A percentile compares a stretch with the other conserved stretches of the same genome.
Evolutionary conservation across 2,113 vertebrate species (phyloP).

Genomic region (Nothocercus nigrocapillus): DNA sequence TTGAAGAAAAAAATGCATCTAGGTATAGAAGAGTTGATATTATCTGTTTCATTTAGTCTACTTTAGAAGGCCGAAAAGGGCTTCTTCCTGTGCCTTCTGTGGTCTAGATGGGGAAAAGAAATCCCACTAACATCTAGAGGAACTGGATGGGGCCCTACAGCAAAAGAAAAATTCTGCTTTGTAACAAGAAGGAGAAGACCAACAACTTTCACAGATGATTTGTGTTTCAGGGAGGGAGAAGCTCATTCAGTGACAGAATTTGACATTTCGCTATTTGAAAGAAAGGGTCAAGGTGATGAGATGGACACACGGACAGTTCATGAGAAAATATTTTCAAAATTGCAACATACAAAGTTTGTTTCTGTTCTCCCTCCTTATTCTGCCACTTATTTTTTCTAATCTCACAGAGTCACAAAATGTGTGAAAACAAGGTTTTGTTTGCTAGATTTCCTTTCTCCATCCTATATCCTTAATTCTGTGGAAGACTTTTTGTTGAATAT

Average conservation of each 20-base stretch:
- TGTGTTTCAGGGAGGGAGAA: background rate
- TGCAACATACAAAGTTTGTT: background rate
- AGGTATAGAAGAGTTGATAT: background rate
- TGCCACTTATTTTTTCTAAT: background rate
- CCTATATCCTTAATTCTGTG: background rate
- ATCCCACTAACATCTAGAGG: background rate
- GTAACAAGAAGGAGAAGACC: background rate
- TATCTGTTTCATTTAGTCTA: background rate
- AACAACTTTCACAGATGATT: background rate
- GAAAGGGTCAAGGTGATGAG: accelerated
- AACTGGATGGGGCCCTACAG: accelerated
- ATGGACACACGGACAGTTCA: background rate
- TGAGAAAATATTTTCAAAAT: background rate
- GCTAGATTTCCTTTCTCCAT: background rate
- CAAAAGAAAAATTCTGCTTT: accelerated
- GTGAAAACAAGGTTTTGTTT: background rate
- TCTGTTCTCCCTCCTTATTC: background rate
- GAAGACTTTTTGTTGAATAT: background rate
- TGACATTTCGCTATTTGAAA: background rate
- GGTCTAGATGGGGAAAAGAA: background rate
- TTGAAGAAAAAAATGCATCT: background rate
- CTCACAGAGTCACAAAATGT: accelerated
- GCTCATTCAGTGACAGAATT: background rate
- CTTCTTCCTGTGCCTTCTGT: background rate
- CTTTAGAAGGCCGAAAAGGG: background rate